Evolutionary conservation across 35 echinoderm and acorn worm genomes (phyloP), one percentile per base, ranked within the genome.

Genomic region (Lytechinus pictus): DNA sequence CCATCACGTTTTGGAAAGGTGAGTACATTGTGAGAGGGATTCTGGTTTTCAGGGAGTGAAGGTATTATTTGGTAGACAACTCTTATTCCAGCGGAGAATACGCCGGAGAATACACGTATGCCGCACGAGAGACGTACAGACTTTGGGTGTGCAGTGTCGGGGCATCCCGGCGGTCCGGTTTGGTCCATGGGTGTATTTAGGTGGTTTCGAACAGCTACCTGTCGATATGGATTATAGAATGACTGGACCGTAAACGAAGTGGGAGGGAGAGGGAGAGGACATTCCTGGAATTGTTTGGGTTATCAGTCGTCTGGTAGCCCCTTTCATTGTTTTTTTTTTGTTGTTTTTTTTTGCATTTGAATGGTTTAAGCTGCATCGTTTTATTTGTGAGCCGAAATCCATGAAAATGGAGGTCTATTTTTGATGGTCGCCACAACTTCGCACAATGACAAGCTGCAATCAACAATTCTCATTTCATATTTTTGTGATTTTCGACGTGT

Each of bases 1-100:
- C 88, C 88, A 54, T 90, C 88, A 21, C 88, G 88, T 21, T 90
- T 90, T 90, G 88, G 88, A 54, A 90, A 90, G 88, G 88, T 90
- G 52, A 90, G 88, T 90, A 52, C 52, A 52, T 21, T 54, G 88
- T 33, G 29, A 54, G 52, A 90, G 28, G 29, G 33, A 44, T 90
- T 52, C 52, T 52, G 5, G 5, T 3, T 52, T 88, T 88, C 27
- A 52, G 27, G 86, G 86, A 88, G 86, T 90, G 27, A 9, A 52
- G 16, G 19, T 79, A 11, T 79, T 19, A 16, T 24, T 19, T 7
- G 66, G n/a, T 16, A 9, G 33, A 44, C 88, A 14, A 27, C 10
- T 52, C 44, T 90, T 33, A 10, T 89, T 6, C 28, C 87, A 52
- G 10, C 24, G 86, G 10, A 27, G 10, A 51, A 54, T 10, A 10